A percentile compares a stretch with the other conserved stretches of the same genome.
These are phyloP conservation scores for Sarcophaga rosellei DNA, from an alignment of 2,888 invertebrate species.

Conservation along the genomic window DNA sequence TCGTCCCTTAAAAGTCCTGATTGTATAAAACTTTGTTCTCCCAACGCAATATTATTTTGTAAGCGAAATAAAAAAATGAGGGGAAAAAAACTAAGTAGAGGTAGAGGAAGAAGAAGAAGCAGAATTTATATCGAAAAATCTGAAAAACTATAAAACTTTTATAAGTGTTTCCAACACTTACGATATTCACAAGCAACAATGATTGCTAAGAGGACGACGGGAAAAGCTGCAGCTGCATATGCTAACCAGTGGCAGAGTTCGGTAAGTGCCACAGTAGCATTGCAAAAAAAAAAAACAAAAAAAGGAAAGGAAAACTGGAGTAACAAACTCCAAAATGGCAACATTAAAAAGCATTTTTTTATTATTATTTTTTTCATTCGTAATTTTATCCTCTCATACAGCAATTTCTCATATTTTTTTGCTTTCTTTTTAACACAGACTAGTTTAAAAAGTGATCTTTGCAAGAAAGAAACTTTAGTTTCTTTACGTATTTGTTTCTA, in stretches of 20 bases:
- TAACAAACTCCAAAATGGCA: slow-evolving; percentile 55
- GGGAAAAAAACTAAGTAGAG: not conserved
- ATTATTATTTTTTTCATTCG: not conserved
- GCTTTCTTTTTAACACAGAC: slow-evolving; percentile 33
- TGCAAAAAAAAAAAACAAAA: no score
- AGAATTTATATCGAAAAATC: slow-evolving; percentile 25
- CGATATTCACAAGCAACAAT: slow-evolving; percentile 7
- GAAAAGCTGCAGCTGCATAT: not conserved
- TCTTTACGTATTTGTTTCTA: not conserved
- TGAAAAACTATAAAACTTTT: slow-evolving; percentile 38
- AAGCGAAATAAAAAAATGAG: slow-evolving; percentile 26
- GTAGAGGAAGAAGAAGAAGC: not conserved
- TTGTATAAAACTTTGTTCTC: slow-evolving; percentile 23
- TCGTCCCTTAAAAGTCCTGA: slow-evolving; percentile 22
- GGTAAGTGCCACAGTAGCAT: no score
- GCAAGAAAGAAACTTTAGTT: slow-evolving; percentile 26
- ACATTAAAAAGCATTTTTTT: slow-evolving; percentile 25
- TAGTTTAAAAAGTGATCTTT: slow-evolving; percentile 47
- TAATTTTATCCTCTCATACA: not conserved
- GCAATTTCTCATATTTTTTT: slow-evolving; percentile 12
- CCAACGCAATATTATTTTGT: slow-evolving; percentile 7
- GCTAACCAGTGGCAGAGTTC: no score
- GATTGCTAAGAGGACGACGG: not conserved
- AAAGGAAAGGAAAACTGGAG: not conserved
- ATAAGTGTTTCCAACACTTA: slow-evolving; percentile 62